Percentiles rank a stretch among this genome's conserved stretches.
phyloP scores from a whole-genome alignment of 2,113 vertebrate genomes.

The Vanacampus margaritifer region DNA sequence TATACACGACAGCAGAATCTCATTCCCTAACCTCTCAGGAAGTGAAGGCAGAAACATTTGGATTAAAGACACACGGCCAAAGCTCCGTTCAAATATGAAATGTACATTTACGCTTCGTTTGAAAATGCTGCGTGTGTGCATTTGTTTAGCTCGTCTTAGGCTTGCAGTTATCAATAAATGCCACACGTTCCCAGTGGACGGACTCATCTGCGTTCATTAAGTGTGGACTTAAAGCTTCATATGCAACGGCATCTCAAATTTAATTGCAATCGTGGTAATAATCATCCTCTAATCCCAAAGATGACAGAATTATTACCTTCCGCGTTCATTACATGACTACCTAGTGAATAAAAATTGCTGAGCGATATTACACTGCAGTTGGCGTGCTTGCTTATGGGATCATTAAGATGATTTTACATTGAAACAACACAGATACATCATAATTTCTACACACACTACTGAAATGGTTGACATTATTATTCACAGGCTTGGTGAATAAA shows the following conservation, averaged over 20 bases:
- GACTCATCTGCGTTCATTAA: neutral
- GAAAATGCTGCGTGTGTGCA: conserved; percentile 14
- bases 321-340: conserved; percentile 22
- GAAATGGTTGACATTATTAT: too few relatives aligned
- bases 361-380: neutral
- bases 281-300: conserved; percentile 40
- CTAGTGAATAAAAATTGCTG: neutral
- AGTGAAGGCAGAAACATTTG: conserved; percentile 32
- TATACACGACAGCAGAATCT: conserved; percentile 60
- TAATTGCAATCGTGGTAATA: conserved; percentile 6
- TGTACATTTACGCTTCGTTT: conserved; percentile 44
- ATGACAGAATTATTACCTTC: conserved; percentile 20
- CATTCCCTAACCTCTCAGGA: conserved; percentile 56
- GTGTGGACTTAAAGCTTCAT: neutral
- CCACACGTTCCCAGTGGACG: conserved; percentile 18
- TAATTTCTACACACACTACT: too few relatives aligned
- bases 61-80: conserved; percentile 43
- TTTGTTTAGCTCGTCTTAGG: conserved; percentile 26
- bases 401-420: too few relatives aligned
- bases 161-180: conserved; percentile 29
- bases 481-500: too few relatives aligned
- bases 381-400: neutral
- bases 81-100: conserved; percentile 50
- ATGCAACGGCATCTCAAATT: neutral
- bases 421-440: too few relatives aligned